These are phyloP conservation scores for Bombus affinis DNA, from an alignment of 1,140 invertebrate species.

Conservation along the genomic window DNA sequence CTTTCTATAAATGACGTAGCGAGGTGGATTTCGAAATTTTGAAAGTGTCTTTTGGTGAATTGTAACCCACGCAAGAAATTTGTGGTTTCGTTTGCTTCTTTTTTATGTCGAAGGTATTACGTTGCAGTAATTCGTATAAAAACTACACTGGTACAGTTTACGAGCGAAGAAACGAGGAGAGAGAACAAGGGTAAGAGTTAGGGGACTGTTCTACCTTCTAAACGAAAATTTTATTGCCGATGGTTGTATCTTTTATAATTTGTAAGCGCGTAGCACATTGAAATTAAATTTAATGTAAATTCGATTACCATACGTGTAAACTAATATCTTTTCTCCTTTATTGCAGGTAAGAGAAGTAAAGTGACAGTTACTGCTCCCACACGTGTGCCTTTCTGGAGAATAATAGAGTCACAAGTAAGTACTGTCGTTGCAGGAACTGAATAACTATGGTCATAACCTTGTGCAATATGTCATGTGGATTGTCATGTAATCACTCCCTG, in stretches of 20 bases:
- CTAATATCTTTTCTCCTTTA: background rate
- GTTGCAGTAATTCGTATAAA: background rate
- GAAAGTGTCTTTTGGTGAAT: background rate
- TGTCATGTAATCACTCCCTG: background rate
- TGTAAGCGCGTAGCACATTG: too few species aligned
- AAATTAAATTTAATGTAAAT: too few species aligned
- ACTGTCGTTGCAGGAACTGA: background rate
- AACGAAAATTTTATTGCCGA: background rate
- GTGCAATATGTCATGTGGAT: background rate
- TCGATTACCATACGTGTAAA: background rate
- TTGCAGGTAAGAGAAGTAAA: constrained; percentile 20
- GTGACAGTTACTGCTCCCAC: background rate
- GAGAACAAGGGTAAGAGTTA: background rate
- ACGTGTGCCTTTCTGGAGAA: background rate
- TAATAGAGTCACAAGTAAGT: background rate
- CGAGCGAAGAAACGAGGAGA: too few species aligned
- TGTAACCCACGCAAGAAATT: background rate
- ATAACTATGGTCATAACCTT: background rate
- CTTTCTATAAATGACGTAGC: too few species aligned
- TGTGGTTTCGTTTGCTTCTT: background rate
- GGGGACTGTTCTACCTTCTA: background rate
- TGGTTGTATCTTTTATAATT: background rate
- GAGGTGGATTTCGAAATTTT: too few species aligned
- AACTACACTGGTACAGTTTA: too few species aligned
- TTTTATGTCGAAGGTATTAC: background rate